phyloP scores from a whole-genome alignment of 2,797 vertebrate genomes.

The Notamacropus eugenii region DNA sequence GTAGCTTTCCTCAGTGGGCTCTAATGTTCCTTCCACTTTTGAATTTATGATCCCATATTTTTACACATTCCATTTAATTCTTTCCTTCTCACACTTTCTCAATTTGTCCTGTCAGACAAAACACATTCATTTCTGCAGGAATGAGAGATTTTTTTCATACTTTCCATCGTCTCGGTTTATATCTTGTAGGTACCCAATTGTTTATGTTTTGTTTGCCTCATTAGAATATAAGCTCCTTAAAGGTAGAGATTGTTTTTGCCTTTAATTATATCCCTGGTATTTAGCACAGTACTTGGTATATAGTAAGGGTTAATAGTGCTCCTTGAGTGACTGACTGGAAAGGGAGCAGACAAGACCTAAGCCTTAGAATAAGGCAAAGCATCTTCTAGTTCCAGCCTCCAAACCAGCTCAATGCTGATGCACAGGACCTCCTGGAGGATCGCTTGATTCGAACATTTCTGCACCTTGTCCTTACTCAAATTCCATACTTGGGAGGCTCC shows the following conservation, averaged over 20 bases:
- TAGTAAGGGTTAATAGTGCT: background rate
- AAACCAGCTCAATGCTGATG: background rate
- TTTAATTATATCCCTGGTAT: background rate
- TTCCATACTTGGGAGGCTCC: background rate
- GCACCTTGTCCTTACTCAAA: background rate
- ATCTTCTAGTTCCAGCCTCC: background rate
- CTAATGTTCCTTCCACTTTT: background rate
- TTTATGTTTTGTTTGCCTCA: background rate
- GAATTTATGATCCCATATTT: background rate
- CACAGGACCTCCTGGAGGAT: background rate
- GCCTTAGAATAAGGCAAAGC: background rate
- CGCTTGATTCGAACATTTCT: background rate
- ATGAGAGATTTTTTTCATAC: background rate
- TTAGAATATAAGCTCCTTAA: background rate
- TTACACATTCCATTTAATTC: background rate
- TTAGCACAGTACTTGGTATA: background rate
- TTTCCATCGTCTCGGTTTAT: background rate
- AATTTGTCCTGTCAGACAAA: background rate
- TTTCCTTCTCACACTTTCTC: constrained; percentile 3
- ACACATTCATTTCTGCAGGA: background rate
- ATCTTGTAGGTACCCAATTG: background rate
- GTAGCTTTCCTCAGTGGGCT: background rate
- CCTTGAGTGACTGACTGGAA: background rate
- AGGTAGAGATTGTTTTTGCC: background rate
- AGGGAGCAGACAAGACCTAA: background rate